Conservation (phyloP, 2,113 vertebrate genomes). For the Sula dactylatra region DNA sequence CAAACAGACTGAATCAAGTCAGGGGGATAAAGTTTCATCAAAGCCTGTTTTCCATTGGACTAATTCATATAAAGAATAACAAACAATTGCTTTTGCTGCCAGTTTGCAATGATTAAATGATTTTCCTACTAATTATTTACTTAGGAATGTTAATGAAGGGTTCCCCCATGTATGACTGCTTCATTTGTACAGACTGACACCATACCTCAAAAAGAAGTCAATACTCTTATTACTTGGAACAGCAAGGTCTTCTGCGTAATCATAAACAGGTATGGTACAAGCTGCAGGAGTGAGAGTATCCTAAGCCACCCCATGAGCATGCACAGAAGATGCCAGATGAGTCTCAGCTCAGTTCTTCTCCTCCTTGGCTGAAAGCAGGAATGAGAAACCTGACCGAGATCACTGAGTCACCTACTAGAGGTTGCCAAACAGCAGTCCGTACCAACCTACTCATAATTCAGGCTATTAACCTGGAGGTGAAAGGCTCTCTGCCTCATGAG, state of each 20-base stretch:
- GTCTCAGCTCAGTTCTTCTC: background rate
- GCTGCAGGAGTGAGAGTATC: background rate
- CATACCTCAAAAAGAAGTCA: background rate
- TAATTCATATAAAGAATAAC: background rate
- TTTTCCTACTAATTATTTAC: background rate
- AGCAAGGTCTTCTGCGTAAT: background rate
- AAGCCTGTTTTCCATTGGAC: background rate
- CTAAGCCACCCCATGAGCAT: accelerated
- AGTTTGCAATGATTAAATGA: background rate
- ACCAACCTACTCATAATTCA: background rate
- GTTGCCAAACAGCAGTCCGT: background rate
- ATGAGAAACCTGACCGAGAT: background rate
- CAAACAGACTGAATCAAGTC: background rate
- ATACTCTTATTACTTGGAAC: background rate
- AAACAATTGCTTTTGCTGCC: background rate
- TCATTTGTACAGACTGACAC: background rate
- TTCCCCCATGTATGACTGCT: background rate
- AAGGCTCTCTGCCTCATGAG: background rate
- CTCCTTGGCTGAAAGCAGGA: background rate
- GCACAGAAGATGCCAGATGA: background rate
- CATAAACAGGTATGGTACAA: background rate
- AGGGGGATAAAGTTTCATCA: background rate
- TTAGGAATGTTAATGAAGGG: background rate
- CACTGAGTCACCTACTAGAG: background rate
- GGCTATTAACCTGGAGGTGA: background rate